These are phyloP conservation scores for Anticlea derivata DNA, from an alignment of 2,888 invertebrate species.

Conservation along the genomic window DNA sequence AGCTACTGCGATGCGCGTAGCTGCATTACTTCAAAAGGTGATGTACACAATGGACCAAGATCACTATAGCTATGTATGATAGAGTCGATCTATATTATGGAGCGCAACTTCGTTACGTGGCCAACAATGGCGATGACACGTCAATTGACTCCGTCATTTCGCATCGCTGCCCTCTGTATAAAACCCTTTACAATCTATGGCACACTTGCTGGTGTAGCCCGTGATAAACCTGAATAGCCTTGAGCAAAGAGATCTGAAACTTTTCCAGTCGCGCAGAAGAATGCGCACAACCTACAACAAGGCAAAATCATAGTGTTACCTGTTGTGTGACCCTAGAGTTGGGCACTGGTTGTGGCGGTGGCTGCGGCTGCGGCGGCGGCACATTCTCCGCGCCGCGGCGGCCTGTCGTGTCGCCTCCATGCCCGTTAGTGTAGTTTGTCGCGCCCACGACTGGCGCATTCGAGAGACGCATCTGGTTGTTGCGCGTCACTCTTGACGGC, in stretches of 20 bases:
- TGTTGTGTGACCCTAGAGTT: slow-evolving; percentile 76
- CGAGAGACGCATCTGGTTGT: slow-evolving; percentile 81
- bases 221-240: no score
- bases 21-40: no score
- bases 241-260: not conserved
- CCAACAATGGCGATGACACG: no score
- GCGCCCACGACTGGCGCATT: slow-evolving; percentile 78
- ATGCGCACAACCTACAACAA: not conserved
- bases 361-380: slow-evolving; percentile 79
- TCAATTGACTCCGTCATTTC: no score
- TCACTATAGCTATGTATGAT: no score
- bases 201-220: no score
- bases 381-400: slow-evolving; percentile 86
- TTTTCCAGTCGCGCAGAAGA: not conserved
- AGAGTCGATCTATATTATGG: no score
- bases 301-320: slow-evolving; percentile 46
- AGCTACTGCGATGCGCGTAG: no score
- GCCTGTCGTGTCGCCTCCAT: slow-evolving; percentile 83
- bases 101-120: no score
- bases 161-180: no score
- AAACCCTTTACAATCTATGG: no score
- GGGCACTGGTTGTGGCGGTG: slow-evolving; percentile 54
- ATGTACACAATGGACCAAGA: no score
- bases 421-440: slow-evolving; percentile 79
- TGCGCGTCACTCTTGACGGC: slow-evolving; percentile 75